A percentile compares a stretch with the other conserved stretches of the same genome.
Evolutionary conservation across 2,888 invertebrate species (phyloP).

Genomic region (Desoria tigrina): DNA sequence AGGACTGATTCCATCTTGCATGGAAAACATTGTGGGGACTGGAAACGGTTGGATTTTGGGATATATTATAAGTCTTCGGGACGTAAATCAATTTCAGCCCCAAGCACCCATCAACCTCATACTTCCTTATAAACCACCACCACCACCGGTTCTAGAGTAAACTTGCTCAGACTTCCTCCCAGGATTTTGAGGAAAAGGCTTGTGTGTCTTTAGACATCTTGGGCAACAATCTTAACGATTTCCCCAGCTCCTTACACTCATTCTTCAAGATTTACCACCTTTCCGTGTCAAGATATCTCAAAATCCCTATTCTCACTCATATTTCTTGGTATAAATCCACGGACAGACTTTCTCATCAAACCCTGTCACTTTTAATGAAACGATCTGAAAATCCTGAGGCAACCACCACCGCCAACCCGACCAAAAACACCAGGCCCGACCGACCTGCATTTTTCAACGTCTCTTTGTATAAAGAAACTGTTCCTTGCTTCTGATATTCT

Average conservation of each 20-base stretch:
- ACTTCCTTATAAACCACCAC: not conserved
- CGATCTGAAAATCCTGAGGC: not conserved
- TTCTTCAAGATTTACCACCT: slow-evolving; percentile 11
- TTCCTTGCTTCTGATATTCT: too few species aligned
- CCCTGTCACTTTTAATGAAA: slow-evolving; percentile 12
- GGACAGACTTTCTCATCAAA: slow-evolving; percentile 10
- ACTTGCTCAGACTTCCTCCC: too few species aligned
- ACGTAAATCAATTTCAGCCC: slow-evolving; percentile 34
- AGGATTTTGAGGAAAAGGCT: too few species aligned
- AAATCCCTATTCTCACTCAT: not conserved
- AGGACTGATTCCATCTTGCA: not conserved
- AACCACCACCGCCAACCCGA: too few species aligned
- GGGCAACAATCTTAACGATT: too few species aligned
- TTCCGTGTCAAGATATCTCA: not conserved
- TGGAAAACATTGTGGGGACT: too few species aligned
- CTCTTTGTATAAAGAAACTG: too few species aligned
- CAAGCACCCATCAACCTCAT: slow-evolving; percentile 25
- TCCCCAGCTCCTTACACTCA: not conserved
- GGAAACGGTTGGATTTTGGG: not conserved
- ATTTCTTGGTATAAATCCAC: not conserved
- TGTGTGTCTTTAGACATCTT: too few species aligned
- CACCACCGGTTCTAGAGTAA: not conserved
- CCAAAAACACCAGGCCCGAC: too few species aligned
- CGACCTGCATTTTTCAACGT: too few species aligned
- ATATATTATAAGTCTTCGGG: not conserved